Evolutionary conservation across 2,797 vertebrate species (phyloP).

Genomic region (Cyprinodon diabolis): DNA sequence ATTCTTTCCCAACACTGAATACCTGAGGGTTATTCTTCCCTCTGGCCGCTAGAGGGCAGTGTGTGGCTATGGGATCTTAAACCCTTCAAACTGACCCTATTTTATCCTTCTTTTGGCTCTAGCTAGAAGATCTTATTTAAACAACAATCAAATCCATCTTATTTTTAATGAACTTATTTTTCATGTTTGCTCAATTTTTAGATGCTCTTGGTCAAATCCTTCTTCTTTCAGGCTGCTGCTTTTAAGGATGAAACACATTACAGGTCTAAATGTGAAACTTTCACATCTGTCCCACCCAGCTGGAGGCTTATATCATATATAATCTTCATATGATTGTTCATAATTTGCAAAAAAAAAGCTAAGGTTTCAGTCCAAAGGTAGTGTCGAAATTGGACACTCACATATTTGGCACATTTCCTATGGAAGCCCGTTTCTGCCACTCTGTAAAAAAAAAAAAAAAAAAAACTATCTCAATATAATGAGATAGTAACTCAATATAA

Average conservation of each 20-base stretch:
- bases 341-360: neutral
- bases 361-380: neutral
- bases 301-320: too few relatives aligned
- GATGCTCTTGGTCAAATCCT: neutral
- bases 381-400: neutral
- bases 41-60: constrained; percentile 64
- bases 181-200: neutral
- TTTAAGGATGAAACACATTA: too few relatives aligned
- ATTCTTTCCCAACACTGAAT: neutral
- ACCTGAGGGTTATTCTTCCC: neutral
- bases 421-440: too few relatives aligned
- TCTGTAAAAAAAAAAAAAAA: too few relatives aligned
- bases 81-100: neutral
- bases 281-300: too few relatives aligned
- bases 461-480: too few relatives aligned
- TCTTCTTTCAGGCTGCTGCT: neutral
- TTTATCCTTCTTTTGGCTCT: neutral
- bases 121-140: neutral
- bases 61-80: constrained; percentile 23
- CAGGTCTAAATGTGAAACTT: too few relatives aligned
- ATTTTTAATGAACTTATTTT: neutral
- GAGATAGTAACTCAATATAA: too few relatives aligned
- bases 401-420: neutral
- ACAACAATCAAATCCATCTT: neutral
- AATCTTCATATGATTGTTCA: neutral